Conservation (phyloP, 2,888 invertebrate species). For the Scrobipalpa costella region DNA sequence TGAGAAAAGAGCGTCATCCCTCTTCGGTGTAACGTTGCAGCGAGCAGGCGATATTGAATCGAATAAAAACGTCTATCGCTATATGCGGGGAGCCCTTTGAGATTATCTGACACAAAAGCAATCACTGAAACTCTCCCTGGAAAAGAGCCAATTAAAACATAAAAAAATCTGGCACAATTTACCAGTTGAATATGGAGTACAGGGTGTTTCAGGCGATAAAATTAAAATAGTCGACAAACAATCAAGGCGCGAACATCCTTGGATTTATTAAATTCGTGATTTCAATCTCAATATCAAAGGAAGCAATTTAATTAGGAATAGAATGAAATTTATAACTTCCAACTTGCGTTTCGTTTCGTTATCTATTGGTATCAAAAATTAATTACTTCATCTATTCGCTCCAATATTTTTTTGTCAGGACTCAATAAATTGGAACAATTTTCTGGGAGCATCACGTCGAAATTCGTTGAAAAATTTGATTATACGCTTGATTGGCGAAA, state of each 20-base stretch:
- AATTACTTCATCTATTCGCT: not conserved
- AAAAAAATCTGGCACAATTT: constrained; percentile 34
- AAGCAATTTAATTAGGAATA: constrained; percentile 13
- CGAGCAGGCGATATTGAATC: constrained; percentile 14
- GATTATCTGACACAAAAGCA: constrained; percentile 38
- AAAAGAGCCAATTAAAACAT: constrained; percentile 39
- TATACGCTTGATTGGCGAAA: constrained; percentile 13
- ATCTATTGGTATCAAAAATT: constrained; percentile 6
- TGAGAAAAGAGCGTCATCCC: constrained; percentile 41
- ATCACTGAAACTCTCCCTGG: constrained; percentile 33
- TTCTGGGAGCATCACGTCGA: not conserved
- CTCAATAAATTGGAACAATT: not conserved
- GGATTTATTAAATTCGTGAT: constrained; percentile 26
- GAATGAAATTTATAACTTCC: constrained; percentile 22
- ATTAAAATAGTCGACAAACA: constrained; percentile 12
- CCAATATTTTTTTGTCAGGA: not conserved
- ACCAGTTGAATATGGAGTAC: constrained; percentile 7
- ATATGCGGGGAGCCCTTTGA: constrained; percentile 28
- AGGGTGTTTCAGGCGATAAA: not conserved
- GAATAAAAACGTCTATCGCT: constrained; percentile 28
- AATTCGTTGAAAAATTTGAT: constrained; percentile 10
- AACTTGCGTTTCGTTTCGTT: not conserved
- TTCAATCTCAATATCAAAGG: constrained; percentile 38
- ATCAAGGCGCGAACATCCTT: constrained; percentile 1
- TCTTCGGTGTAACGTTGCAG: constrained; percentile 34